These are phyloP conservation scores for Candidula unifasciata DNA, from an alignment of 2,888 invertebrate genomes.

Conservation along the genomic window DNA sequence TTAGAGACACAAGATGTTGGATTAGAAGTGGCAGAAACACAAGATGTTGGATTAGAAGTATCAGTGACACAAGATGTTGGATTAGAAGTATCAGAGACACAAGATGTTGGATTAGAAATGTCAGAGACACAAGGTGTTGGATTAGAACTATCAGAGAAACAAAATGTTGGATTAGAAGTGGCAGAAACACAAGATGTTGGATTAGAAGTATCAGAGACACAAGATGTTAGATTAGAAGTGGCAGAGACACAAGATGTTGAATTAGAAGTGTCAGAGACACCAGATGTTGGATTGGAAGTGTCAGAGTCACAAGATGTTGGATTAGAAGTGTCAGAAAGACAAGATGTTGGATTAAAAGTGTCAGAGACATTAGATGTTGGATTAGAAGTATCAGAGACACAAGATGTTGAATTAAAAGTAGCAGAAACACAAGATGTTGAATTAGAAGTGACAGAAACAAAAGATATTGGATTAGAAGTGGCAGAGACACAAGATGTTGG, in stretches of 20 bases:
- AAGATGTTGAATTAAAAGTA: background rate
- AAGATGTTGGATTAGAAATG: background rate
- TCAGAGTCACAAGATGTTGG: background rate
- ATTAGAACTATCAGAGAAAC: background rate
- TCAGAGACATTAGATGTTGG: background rate
- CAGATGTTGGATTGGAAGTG: background rate
- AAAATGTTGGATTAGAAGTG: background rate
- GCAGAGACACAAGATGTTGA: background rate
- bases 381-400: background rate
- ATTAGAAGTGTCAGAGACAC: background rate
- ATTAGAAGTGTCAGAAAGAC: background rate
- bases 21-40: background rate
- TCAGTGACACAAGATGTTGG: background rate
- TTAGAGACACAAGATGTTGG: background rate
- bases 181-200: background rate
- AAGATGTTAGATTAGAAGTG: background rate
- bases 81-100: background rate
- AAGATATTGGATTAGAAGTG: background rate
- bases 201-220: background rate
- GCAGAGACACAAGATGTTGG: background rate
- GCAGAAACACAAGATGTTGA: background rate
- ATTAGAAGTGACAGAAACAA: background rate
- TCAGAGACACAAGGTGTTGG: no score
- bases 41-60: no score
- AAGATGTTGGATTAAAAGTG: background rate